Percentiles rank a stretch among this genome's conserved stretches.
phyloP scores from a whole-genome alignment of 2,113 vertebrate genomes.

The Genyomyrus donnyi region DNA sequence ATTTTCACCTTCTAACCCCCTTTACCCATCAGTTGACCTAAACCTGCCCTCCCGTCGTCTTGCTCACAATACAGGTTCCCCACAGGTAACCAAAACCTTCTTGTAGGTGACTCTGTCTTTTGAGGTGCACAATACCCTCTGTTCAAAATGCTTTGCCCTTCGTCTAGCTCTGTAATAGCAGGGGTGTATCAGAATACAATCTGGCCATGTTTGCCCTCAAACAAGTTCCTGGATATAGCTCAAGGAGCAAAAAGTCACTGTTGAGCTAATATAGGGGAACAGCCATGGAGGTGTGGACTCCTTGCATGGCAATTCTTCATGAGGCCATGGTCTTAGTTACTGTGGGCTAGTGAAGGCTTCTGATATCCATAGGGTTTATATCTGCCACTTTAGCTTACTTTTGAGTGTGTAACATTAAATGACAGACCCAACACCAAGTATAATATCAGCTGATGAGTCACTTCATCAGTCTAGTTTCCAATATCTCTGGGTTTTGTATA shows the following conservation, averaged over 20 bases:
- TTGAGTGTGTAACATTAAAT: neutral
- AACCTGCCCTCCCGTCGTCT: slow-evolving; percentile 44
- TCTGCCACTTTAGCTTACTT: neutral
- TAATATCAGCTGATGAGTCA: neutral
- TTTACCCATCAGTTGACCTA: slow-evolving; percentile 49
- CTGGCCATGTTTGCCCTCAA: slow-evolving; percentile 21
- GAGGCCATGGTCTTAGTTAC: neutral
- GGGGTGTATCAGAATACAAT: slow-evolving; percentile 48
- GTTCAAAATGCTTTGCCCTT: slow-evolving; percentile 49
- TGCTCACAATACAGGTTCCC: slow-evolving; percentile 50
- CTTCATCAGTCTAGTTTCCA: slow-evolving; percentile 2
- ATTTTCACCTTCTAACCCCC: slow-evolving; percentile 39
- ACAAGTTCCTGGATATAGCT: slow-evolving; percentile 35
- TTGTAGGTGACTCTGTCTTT: slow-evolving; percentile 50
- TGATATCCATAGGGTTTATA: neutral
- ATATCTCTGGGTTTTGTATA: slow-evolving; percentile 19
- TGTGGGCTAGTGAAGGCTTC: neutral
- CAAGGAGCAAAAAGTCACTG: slow-evolving; percentile 30
- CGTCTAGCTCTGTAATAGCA: slow-evolving; percentile 46
- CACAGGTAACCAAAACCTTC: slow-evolving; percentile 62
- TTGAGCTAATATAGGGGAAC: slow-evolving; percentile 20
- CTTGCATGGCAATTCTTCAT: neutral
- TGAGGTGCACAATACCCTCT: slow-evolving; percentile 51
- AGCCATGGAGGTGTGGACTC: neutral
- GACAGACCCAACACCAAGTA: no score